These are phyloP conservation scores for Datnioides undecimradiatus DNA, from an alignment of 2,113 vertebrate genomes.

Conservation along the genomic window DNA sequence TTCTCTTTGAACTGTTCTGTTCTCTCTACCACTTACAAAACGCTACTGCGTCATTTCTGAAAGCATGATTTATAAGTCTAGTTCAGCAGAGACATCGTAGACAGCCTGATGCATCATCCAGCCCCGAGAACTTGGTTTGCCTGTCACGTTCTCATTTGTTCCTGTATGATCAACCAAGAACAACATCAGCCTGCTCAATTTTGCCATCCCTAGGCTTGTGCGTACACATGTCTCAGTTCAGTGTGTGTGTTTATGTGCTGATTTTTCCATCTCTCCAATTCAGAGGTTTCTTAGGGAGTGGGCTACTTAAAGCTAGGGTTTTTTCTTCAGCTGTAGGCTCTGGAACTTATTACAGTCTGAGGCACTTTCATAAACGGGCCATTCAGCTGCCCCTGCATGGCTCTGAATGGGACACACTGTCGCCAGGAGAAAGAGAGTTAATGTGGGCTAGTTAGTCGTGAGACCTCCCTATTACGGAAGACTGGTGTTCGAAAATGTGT, in stretches of 20 bases:
- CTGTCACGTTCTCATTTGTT: conserved; percentile 65
- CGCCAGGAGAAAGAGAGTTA: conserved; percentile 73
- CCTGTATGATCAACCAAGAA: conserved; percentile 63
- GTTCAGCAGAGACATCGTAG: conserved; percentile 12
- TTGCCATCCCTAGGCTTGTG: conserved; percentile 50
- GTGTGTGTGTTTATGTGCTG: conserved; percentile 70
- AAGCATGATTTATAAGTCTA: conserved; percentile 9
- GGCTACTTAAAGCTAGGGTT: conserved; percentile 66
- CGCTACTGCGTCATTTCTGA: conserved; percentile 16
- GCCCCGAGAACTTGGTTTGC: conserved; percentile 11
- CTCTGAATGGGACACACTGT: conserved; percentile 80
- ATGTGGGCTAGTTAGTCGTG: conserved; percentile 70
- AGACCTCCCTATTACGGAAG: conserved; percentile 63
- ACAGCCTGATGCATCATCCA: conserved; percentile 28
- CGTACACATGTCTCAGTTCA: conserved; percentile 51
- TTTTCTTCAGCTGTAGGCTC: conserved; percentile 64
- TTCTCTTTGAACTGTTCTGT: neutral
- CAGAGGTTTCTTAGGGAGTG: conserved; percentile 75
- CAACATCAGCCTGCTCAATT: conserved; percentile 68
- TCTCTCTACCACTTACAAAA: neutral
- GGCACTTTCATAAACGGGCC: conserved; percentile 80
- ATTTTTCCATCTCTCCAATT: conserved; percentile 74
- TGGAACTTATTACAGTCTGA: conserved; percentile 83
- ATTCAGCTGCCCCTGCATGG: conserved; percentile 72
- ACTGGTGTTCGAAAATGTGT: conserved; percentile 51